Evolutionary conservation across 2,888 invertebrate genomes (phyloP).

Genomic region (Abscondita cerata): DNA sequence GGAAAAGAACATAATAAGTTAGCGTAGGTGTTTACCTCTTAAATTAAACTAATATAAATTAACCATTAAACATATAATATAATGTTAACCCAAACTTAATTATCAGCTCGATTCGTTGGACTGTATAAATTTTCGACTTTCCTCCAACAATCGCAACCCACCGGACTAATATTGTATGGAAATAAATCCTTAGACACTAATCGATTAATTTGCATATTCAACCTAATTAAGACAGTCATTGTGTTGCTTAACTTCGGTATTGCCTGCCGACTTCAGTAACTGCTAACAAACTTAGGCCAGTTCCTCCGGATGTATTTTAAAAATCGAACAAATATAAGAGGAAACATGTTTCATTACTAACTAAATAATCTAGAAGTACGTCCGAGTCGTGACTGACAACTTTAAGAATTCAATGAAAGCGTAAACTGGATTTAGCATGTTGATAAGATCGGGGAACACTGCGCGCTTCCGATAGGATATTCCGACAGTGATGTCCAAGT

Average conservation of each 20-base stretch:
- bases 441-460: constrained; percentile 79
- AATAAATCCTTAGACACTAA: constrained; percentile 83
- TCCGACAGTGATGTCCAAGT: constrained; percentile 88
- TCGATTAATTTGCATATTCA: constrained; percentile 81
- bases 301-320: constrained; percentile 84
- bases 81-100: constrained; percentile 10
- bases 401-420: constrained; percentile 86
- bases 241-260: constrained; percentile 74
- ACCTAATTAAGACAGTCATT: constrained; percentile 81
- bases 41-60: not conserved
- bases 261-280: constrained; percentile 65
- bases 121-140: constrained; percentile 84
- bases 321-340: constrained; percentile 83
- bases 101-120: constrained; percentile 80
- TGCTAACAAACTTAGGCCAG: constrained; percentile 82
- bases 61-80: not conserved
- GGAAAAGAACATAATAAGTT: not conserved
- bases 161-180: constrained; percentile 90
- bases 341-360: constrained; percentile 91
- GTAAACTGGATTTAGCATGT: constrained; percentile 83
- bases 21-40: not conserved
- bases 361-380: constrained; percentile 82
- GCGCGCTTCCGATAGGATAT: constrained; percentile 80
- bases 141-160: constrained; percentile 81
- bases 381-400: constrained; percentile 84